These are phyloP conservation scores for Sphaerophoria taeniata DNA, from an alignment of 2,888 invertebrate species.

Conservation along the genomic window DNA sequence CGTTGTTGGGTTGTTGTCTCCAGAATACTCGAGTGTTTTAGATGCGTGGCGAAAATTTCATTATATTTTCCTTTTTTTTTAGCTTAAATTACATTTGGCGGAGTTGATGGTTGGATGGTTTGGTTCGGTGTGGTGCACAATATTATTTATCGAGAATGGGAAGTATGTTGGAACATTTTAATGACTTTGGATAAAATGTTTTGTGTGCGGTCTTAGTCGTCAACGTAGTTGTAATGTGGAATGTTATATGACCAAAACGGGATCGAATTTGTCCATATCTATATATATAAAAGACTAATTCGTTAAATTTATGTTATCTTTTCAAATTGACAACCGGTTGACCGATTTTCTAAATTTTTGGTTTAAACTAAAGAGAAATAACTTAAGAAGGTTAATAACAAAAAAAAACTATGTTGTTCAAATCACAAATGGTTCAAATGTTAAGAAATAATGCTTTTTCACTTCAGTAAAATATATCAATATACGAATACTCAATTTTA, in stretches of 20 bases:
- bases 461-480: no score
- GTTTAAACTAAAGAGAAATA: no score
- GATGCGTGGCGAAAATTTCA: constrained; percentile 72
- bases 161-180: constrained; percentile 65
- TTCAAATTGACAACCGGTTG: no score
- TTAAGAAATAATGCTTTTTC: no score
- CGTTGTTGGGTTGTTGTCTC: constrained; percentile 35
- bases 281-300: no score
- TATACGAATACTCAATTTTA: no score
- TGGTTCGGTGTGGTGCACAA: constrained; percentile 47
- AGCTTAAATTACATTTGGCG: constrained; percentile 66
- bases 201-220: constrained; percentile 34
- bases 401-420: no score
- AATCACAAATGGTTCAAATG: no score
- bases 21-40: constrained; percentile 34
- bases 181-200: constrained; percentile 67
- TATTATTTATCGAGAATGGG: constrained; percentile 63
- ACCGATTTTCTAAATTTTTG: no score
- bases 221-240: constrained; percentile 51
- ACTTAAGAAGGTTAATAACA: no score
- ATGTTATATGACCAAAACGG: constrained; percentile 45
- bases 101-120: constrained; percentile 57
- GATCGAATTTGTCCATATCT: constrained; percentile 49
- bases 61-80: constrained; percentile 37
- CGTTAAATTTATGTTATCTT: no score